phyloP scores from a whole-genome alignment of 2,888 invertebrate genomes.

The Dioctria linearis region DNA sequence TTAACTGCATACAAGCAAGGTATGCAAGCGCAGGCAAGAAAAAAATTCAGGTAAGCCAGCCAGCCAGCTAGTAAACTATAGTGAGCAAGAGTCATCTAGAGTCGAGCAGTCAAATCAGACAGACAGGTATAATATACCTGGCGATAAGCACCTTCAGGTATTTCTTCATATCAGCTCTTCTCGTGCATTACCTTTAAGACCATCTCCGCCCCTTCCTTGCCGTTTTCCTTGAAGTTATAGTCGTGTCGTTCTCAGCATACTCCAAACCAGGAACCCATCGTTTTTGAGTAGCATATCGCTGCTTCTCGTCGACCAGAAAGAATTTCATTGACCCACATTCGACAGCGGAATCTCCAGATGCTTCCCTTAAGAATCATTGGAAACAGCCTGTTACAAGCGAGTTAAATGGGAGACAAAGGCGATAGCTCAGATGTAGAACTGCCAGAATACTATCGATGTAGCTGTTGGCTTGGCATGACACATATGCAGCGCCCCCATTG shows the following conservation, averaged over 20 bases:
- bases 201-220: conserved; percentile 15
- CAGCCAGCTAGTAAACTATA: not conserved
- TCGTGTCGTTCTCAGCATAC: conserved; percentile 49
- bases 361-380: not conserved
- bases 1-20: conserved; percentile 62
- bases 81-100: not conserved
- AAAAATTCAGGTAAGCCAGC: not conserved
- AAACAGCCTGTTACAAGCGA: not conserved
- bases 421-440: conserved; percentile 9
- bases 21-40: not conserved
- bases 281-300: not conserved
- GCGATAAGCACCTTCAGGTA: conserved; percentile 51
- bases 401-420: conserved; percentile 21
- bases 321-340: conserved; percentile 49
- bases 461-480: not conserved
- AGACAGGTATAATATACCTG: conserved; percentile 42
- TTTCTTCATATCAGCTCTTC: conserved; percentile 49
- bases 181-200: conserved; percentile 47
- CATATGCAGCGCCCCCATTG: conserved; percentile 28
- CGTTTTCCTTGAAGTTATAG: not conserved
- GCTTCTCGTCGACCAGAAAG: conserved; percentile 19
- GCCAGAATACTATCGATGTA: not conserved
- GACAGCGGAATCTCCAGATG: conserved; percentile 36
- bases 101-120: conserved; percentile 21
- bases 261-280: conserved; percentile 16